Evolutionary conservation across 2,113 vertebrate genomes (phyloP).

Genomic region (Microtus montanus): DNA sequence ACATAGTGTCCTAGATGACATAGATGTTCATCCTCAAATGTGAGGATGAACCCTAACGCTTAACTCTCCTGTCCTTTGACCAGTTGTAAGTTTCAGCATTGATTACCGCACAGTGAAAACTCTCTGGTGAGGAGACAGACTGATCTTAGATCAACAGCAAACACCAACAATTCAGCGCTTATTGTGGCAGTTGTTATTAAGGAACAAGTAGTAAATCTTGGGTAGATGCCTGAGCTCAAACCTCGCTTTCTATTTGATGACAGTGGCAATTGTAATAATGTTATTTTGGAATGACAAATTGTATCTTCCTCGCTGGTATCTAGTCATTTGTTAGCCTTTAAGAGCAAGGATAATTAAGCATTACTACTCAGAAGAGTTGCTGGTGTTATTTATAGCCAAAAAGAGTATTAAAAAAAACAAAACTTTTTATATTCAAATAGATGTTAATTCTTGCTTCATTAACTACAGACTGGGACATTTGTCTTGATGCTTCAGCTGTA

Average conservation of each 20-base stretch:
- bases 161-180: conserved; percentile 73
- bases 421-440: conserved; percentile 62
- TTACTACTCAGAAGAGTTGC: conserved; percentile 62
- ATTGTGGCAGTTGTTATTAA: conserved; percentile 57
- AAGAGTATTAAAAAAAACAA: neutral
- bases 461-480: conserved; percentile 13
- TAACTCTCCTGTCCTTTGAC: neutral
- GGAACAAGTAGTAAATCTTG: conserved; percentile 66
- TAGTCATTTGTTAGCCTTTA: conserved; percentile 81
- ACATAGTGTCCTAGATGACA: too few species aligned
- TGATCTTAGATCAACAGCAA: conserved; percentile 53
- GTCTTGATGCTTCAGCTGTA: neutral
- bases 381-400: conserved; percentile 67
- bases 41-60: neutral
- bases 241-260: conserved; percentile 66
- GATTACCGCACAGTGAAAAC: neutral
- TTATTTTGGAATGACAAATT: conserved; percentile 78
- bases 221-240: conserved; percentile 78
- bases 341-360: conserved; percentile 81
- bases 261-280: conserved; percentile 80
- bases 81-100: too few species aligned
- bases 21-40: too few species aligned
- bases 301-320: conserved; percentile 63
- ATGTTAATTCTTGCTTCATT: conserved; percentile 65
- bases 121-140: conserved; percentile 43